Conservation (phyloP, 2,797 vertebrate species). For the Agapornis canus region DNA sequence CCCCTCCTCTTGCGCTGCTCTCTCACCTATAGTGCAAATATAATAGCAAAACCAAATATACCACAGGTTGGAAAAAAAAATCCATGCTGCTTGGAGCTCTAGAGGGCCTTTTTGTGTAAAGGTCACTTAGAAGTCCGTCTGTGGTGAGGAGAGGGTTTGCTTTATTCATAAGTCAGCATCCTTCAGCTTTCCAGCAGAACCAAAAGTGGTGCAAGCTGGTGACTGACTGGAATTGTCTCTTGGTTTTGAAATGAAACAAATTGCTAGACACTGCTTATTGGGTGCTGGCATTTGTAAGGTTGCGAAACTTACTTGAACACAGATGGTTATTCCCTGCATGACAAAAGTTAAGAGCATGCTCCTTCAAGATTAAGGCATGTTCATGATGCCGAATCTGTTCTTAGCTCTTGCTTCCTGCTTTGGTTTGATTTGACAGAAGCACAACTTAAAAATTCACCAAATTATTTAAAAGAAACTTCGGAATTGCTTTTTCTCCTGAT, state of each 20-base stretch:
- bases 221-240: not conserved
- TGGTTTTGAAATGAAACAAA: not conserved
- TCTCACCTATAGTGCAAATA: not conserved
- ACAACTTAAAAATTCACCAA: not conserved
- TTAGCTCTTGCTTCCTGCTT: not conserved
- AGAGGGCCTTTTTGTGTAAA: not conserved
- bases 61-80: not conserved
- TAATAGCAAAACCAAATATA: not conserved
- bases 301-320: not conserved
- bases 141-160: not conserved
- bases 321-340: accelerated
- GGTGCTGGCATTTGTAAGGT: accelerated
- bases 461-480: not conserved
- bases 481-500: not conserved
- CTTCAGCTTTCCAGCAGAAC: not conserved
- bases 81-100: not conserved
- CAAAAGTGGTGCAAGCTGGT: not conserved
- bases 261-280: not conserved
- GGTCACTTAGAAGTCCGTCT: not conserved
- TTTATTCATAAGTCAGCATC: not conserved
- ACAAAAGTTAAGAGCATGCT: not conserved
- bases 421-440: not conserved
- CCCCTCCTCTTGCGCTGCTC: not conserved
- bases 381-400: not conserved
- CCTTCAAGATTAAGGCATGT: accelerated